Base-by-base conservation (phyloP, 2,113 vertebrate species). In the Silurus asotus region DNA sequence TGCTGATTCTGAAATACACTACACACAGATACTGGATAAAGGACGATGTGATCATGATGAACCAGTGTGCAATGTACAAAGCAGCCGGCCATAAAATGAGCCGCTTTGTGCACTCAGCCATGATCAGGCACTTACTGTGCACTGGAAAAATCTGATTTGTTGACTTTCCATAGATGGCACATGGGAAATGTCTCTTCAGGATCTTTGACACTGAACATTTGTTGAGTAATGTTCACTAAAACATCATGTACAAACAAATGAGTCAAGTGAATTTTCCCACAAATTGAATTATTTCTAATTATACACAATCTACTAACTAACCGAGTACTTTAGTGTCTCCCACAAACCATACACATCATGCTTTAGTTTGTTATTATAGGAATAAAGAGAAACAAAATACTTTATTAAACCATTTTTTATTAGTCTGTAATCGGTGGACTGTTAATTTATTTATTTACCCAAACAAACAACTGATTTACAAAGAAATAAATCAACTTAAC, bases 151-250 rank as follows among this genome's bases (percentile, higher is more conserved):
- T 45, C 25, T 45, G 55, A 79, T 58, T 45, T 80, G 53, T 80
- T 61, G 77, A 80, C 77, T 80, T 77, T 77, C 56, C 58, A 45
- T 80, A 61, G 56, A 80, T 61, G 56, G 74, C 74, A 77, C 55
- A 55, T 56, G 74, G 74, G 10, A 77, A 75, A 77, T 55, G 74
- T n/a, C 51, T 25, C 6, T 77, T 51, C 51, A 77, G 49, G 74
- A 55, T 77, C 13, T 77, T 49, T 0, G n/a, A 77, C 51, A 77
- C 74, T 55, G 53, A n/a, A 2, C 19, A 55, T 25, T n/a, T 75
- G 48, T 75, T 75, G 19, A 51, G 20, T 51, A 75, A 75, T 55
- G 11, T 55, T 8, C 75, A 15, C 11, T 78, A 56, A 58, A 78
- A 37, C 53, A 28, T 37, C n/a, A 58, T 28, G 13, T 28, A 78